Percentiles rank a stretch among this genome's conserved stretches.
Evolutionary conservation across 2,797 vertebrate genomes (phyloP).

Genomic region (Luscinia megarhynchos): DNA sequence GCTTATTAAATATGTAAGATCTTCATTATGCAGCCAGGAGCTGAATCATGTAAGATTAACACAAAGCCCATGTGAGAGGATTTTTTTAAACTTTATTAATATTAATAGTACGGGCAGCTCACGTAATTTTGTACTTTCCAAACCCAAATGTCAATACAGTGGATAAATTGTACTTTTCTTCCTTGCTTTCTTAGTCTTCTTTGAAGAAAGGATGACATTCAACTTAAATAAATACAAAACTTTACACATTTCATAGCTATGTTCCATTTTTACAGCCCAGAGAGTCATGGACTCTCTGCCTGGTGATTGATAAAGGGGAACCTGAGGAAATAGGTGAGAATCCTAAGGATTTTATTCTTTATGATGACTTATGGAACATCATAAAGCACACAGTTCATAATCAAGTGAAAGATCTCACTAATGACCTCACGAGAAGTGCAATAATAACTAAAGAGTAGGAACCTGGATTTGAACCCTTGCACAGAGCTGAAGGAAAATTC

Average conservation of each 20-base stretch:
- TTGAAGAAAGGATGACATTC: conserved; percentile 47
- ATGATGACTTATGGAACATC: neutral
- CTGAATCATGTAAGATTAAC: conserved; percentile 75
- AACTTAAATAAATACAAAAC: neutral
- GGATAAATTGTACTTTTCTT: conserved; percentile 32
- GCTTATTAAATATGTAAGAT: conserved; percentile 79
- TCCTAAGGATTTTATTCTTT: neutral
- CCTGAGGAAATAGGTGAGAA: neutral
- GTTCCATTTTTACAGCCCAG: neutral
- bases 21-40: conserved; percentile 66
- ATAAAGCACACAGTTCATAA: neutral
- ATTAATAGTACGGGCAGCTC: conserved; percentile 64
- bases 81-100: conserved; percentile 75
- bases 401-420: neutral
- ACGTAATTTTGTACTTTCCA: conserved; percentile 56
- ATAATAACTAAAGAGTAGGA: neutral
- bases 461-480: neutral
- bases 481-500: neutral
- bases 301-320: neutral
- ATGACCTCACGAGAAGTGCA: neutral
- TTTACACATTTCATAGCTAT: neutral
- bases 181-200: neutral
- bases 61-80: conserved; percentile 43
- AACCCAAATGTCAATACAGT: conserved; percentile 69
- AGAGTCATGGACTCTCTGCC: neutral